These are phyloP conservation scores for Hydrotaea diabolus DNA, from an alignment of 2,888 invertebrate genomes.

Conservation along the genomic window DNA sequence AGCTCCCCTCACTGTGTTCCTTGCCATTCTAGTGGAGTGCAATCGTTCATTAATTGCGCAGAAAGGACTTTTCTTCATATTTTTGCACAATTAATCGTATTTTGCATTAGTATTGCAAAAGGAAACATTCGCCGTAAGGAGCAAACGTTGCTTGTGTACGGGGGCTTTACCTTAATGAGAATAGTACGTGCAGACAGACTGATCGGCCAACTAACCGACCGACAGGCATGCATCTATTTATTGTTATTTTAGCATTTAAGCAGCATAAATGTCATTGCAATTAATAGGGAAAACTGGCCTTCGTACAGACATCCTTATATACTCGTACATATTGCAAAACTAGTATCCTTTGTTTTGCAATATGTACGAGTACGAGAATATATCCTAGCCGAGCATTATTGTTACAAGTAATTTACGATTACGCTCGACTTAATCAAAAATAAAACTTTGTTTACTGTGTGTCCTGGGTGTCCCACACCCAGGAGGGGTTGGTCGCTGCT, in stretches of 20 bases:
- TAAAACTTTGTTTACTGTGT: too few relatives aligned
- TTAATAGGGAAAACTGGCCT: slow-evolving; percentile 31
- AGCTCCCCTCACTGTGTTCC: background rate
- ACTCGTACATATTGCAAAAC: background rate
- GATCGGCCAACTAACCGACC: too few relatives aligned
- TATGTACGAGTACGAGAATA: background rate
- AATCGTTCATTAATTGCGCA: slow-evolving; percentile 78
- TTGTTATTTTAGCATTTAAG: slow-evolving; percentile 30
- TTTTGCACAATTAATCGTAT: slow-evolving; percentile 60
- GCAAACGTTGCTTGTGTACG: background rate
- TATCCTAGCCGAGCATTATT: background rate
- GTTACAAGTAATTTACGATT: background rate
- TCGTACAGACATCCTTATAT: background rate
- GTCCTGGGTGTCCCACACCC: too few relatives aligned
- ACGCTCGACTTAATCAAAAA: too few relatives aligned
- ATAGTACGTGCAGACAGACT: slow-evolving; percentile 18
- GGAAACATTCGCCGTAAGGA: slow-evolving; percentile 14
- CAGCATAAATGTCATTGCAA: slow-evolving; percentile 36
- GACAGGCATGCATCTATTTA: background rate
- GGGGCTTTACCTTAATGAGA: slow-evolving; percentile 41
- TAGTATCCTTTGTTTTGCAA: too few relatives aligned
- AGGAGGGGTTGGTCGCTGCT: too few relatives aligned
- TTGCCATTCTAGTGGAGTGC: slow-evolving; percentile 67
- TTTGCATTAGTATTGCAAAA: slow-evolving; percentile 49
- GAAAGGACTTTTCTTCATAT: slow-evolving; percentile 61